Conservation (phyloP, 2,888 invertebrate species). For the Chelonus formosanus region DNA sequence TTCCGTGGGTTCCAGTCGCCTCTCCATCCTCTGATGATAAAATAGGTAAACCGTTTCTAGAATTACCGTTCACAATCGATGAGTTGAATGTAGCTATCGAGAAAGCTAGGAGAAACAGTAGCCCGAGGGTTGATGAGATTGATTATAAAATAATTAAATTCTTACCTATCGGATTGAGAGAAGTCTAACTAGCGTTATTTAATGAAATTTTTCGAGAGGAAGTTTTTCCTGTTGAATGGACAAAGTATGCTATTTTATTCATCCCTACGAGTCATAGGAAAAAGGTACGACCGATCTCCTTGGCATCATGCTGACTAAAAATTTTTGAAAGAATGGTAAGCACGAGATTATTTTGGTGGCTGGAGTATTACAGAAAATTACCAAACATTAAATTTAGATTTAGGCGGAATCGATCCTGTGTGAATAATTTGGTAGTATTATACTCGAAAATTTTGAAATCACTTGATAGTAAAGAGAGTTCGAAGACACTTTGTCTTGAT, state of each 20-base stretch:
- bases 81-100: not conserved
- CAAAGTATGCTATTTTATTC: constrained; percentile 8
- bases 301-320: constrained; percentile 19
- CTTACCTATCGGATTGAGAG: not conserved
- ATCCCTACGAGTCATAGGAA: constrained; percentile 4
- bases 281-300: constrained; percentile 24
- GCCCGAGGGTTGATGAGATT: not conserved
- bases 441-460: too few species aligned
- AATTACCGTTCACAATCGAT: not conserved
- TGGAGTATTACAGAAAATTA: constrained; percentile 20
- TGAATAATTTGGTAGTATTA: constrained; percentile 1
- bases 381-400: constrained; percentile 19
- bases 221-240: constrained; percentile 15
- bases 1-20: not conserved
- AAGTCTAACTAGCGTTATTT: not conserved
- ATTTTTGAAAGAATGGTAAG: too few species aligned
- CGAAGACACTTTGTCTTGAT: constrained; percentile 19
- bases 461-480: constrained; percentile 3
- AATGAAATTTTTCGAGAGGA: constrained; percentile 5
- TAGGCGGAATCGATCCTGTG: constrained; percentile 4
- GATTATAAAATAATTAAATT: not conserved
- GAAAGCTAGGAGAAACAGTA: not conserved
- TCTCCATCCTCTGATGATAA: not conserved
- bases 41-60: not conserved
- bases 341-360: too few species aligned